These are phyloP conservation scores for Steatocranus sp. DNA, from an alignment of 2,797 vertebrate genomes.

Conservation along the genomic window DNA sequence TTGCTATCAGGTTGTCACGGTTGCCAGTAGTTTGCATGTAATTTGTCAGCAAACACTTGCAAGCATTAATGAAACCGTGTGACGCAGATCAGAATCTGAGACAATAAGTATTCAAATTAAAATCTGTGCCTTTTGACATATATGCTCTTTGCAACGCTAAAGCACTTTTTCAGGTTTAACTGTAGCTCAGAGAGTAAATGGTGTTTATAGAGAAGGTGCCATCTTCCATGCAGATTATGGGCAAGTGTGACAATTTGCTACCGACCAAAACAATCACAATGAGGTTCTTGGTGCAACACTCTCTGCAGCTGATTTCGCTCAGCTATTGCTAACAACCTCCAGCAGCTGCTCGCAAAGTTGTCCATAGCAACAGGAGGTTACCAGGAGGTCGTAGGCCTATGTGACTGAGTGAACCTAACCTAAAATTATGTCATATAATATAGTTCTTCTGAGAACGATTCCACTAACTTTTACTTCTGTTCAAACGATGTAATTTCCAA, in stretches of 20 bases:
- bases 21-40: not conserved
- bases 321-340: not conserved
- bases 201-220: not conserved
- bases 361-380: not conserved
- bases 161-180: not conserved
- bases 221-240: not conserved
- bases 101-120: not conserved
- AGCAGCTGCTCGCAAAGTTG: not conserved
- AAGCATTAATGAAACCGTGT: not conserved
- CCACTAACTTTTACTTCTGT: not conserved
- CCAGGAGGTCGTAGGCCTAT: not conserved
- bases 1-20: not conserved
- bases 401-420: not conserved
- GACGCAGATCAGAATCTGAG: rapidly evolving
- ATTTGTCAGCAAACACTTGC: not conserved
- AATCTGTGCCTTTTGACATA: not conserved
- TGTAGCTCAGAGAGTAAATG: not conserved
- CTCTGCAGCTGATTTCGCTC: not conserved
- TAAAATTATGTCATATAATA: not conserved
- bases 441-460: not conserved
- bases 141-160: not conserved
- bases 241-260: rapidly evolving
- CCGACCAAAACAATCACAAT: not conserved
- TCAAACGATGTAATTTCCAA: not conserved
- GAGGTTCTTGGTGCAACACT: not conserved